Evolutionary conservation across 1,140 invertebrate genomes (phyloP), one percentile per base, ranked within the genome.

Genomic region (Sycobia sp.): DNA sequence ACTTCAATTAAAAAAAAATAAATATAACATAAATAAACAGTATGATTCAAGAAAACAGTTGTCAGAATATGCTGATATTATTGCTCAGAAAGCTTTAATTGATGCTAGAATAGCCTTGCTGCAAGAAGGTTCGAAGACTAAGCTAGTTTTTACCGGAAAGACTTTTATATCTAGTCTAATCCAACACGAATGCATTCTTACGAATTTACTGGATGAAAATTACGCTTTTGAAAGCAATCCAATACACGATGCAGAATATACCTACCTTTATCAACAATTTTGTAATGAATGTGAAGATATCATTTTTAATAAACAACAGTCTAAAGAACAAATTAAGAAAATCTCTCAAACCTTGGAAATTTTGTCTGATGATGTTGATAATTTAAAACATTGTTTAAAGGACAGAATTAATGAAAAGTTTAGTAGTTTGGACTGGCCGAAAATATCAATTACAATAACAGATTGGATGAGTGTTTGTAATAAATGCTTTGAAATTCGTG

Each of bases 21-120:
- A 78, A 71, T 72, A 69, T 46, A 71, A 76, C 22, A 66, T 73
- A 8, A 77, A 68, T 67, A 73, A 63, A 73, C 84, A 77, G 44
- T 74, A 74, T 69, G 67, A 85, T 79, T 77, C 74, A 1, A 82
- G 83, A 38, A 83, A 82, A 25, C 73, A 89, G n/a, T 71, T 92
- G 62, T 78, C 82, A 20, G 86, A 90, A 73, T 89, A 90, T 72
- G 88, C 89, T 20, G 89, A 91, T 74, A 84, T 91, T 41, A 83
- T 91, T 36, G 89, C 90, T 27, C 89, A 91, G 61, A 91, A 91
- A 73, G 89, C 90, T 36, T 79, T 92, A 32, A 85, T 91, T 22
- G 90, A 91, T 76, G 88, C 90, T 29, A 84, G 89, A 66, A 85
- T 90, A 59, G 80, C 82, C 16, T 84, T 89, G 34, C 74, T 90